These are phyloP conservation scores for Heliconius ethilla DNA, from an alignment of 2,888 invertebrate genomes.

Conservation along the genomic window DNA sequence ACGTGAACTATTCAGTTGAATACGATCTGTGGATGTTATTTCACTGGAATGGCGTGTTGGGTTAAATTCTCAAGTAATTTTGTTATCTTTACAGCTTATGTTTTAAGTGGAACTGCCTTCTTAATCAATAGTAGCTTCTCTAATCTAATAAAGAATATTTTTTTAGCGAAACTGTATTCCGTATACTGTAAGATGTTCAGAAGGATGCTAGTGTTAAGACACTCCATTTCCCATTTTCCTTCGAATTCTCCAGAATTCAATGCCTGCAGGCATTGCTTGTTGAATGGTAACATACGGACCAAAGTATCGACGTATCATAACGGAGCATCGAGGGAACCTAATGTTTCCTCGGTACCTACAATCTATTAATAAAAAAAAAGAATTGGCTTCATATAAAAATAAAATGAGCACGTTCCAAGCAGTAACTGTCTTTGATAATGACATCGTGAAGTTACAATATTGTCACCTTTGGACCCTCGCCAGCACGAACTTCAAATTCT, in stretches of 20 bases:
- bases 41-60: not conserved
- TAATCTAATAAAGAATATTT: too few species aligned
- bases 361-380: not conserved
- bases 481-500: not conserved
- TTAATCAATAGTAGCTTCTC: too few species aligned
- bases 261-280: too few species aligned
- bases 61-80: not conserved
- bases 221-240: too few species aligned
- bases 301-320: too few species aligned
- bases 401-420: not conserved
- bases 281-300: too few species aligned
- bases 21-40: conserved; percentile 18
- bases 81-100: not conserved
- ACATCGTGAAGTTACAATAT: conserved; percentile 1
- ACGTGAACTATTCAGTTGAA: conserved; percentile 31
- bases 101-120: not conserved
- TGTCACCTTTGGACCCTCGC: conserved; percentile 13
- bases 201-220: too few species aligned
- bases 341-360: too few species aligned
- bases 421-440: not conserved
- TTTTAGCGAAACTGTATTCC: too few species aligned
- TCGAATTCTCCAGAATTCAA: too few species aligned
- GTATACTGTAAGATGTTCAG: too few species aligned
- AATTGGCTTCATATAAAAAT: not conserved
- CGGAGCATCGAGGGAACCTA: too few species aligned